Base-by-base conservation (phyloP, 2,797 vertebrate genomes). In the Octomys mimax region DNA sequence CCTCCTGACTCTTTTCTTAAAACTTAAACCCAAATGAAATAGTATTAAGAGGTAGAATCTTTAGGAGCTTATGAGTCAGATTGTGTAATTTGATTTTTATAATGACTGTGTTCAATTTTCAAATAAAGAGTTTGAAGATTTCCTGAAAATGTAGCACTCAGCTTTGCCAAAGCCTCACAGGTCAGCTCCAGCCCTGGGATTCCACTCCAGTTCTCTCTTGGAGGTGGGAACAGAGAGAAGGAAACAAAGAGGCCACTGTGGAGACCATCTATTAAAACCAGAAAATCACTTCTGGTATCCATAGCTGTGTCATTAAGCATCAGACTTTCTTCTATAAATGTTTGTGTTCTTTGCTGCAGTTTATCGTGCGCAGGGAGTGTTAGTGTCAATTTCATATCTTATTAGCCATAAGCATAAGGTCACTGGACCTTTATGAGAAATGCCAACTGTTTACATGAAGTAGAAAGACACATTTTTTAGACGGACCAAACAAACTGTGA, bases 31-130 rank as follows among this genome's bases (percentile, higher is more conserved):
- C 68, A 36, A 66, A 6, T n/a, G 31, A 57, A 86, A 16, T 75
- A 14, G 49, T 49, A 13, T 66, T 89, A 36, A 46, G 81, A 61
- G 52, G 61, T 19, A 0, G 46, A 57, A 71, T 13, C 57, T 66
- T 83, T n/a, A 54, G 66, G 64, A 93, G 14, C 4, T 36, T 24
- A 89, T 84, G 84, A 89, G 31, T 87, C 61, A 73, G 46, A 94
- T 78, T 52, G 64, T 70, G 2, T 87, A 54, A 84, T 92, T 89
- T 75, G 36, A 75, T 87, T 87, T 95, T 91, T 89, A 61, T n/a
- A 77, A 64, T 77, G 33, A 10, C 64, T 71, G 12, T 93, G n/a
- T 91, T 94, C 89, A 93, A 75, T 87, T 95, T 87, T 73, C 42
- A 82, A 85, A 82, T 64, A 46, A 71, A 5, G 26, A 59, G 16